These are phyloP conservation scores for Brachymystax lenok DNA, from an alignment of 2,797 vertebrate species.

Conservation along the genomic window DNA sequence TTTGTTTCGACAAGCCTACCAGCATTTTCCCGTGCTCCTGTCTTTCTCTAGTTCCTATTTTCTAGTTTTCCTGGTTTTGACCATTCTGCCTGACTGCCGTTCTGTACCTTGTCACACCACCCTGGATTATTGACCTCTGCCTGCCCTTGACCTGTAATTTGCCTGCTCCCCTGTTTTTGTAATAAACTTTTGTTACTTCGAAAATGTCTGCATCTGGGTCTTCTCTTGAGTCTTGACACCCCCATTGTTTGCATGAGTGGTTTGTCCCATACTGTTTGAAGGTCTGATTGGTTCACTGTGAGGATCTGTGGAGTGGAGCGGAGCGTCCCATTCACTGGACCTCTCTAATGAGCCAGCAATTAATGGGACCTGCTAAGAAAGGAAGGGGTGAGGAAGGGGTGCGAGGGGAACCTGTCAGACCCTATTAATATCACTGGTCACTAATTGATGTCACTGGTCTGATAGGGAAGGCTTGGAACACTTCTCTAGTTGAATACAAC, in stretches of 20 bases:
- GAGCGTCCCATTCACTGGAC: background rate
- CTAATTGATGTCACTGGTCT: constrained; percentile 22
- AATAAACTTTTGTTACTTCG: too few species aligned
- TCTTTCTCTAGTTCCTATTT: too few species aligned
- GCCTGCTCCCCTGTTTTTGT: too few species aligned
- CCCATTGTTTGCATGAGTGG: background rate
- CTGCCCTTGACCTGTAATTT: too few species aligned
- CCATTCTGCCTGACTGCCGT: too few species aligned
- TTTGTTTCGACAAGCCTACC: too few species aligned
- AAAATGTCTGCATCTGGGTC: too few species aligned
- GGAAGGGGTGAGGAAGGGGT: constrained; percentile 7
- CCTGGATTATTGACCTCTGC: too few species aligned
- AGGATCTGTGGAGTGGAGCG: background rate
- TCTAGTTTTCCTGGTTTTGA: too few species aligned
- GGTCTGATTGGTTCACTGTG: constrained; percentile 15
- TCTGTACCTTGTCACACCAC: too few species aligned
- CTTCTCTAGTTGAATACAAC: background rate
- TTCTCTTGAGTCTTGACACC: too few species aligned
- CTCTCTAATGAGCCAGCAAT: background rate
- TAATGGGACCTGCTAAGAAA: constrained; percentile 17
- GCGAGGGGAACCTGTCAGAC: constrained; percentile 28
- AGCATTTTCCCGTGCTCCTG: too few species aligned
- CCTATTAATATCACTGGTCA: constrained; percentile 23
- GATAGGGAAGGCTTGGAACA: background rate
- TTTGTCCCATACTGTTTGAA: background rate